Evolutionary conservation across 2,888 invertebrate species (phyloP).

Genomic region (Aphodius granarius): DNA sequence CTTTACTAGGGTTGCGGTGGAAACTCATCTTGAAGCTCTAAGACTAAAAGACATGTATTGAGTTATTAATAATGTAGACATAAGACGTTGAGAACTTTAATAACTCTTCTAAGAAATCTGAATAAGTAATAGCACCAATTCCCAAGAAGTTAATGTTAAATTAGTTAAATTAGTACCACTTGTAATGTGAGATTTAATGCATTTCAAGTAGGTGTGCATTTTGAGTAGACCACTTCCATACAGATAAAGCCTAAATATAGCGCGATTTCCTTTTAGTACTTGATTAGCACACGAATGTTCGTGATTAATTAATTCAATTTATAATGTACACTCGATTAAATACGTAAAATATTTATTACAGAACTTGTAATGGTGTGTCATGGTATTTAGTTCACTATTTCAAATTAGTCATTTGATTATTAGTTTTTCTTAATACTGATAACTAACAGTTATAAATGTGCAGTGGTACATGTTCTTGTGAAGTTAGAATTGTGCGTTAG

Average conservation of each 20-base stretch:
- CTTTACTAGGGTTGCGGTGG: constrained; percentile 68
- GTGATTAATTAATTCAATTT: background rate
- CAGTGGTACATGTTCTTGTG: too few relatives aligned
- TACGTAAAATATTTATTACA: background rate
- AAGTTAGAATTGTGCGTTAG: too few relatives aligned
- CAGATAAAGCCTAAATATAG: background rate
- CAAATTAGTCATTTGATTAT: too few relatives aligned
- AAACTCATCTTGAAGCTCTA: constrained; percentile 63
- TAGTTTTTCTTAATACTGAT: too few relatives aligned
- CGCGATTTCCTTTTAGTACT: background rate
- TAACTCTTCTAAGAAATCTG: too few relatives aligned
- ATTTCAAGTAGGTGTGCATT: background rate
- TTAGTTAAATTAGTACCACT: background rate
- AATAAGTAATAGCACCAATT: background rate
- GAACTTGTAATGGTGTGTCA: too few relatives aligned
- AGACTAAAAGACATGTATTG: constrained; percentile 43
- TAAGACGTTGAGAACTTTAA: too few relatives aligned
- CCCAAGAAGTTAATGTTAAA: background rate
- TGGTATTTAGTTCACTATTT: too few relatives aligned
- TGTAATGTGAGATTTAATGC: background rate
- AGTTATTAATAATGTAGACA: background rate
- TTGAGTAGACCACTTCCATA: background rate
- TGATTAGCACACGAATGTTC: background rate
- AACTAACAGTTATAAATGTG: too few relatives aligned
- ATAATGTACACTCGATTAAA: background rate